Evolutionary conservation across 1,140 invertebrate species (phyloP), one percentile per base, ranked within the genome.

Genomic region (Scylla paramamosain): DNA sequence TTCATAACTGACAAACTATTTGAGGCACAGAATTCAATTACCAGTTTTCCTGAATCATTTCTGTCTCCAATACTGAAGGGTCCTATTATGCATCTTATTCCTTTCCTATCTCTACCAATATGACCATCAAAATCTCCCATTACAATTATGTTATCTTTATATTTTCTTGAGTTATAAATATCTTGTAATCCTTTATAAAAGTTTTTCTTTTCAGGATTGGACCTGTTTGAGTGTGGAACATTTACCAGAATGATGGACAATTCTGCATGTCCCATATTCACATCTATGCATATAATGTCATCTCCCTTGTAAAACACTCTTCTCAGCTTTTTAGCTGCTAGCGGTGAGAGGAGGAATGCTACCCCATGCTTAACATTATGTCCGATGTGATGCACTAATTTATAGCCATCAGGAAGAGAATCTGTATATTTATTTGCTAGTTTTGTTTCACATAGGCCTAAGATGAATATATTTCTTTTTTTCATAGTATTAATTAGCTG

Each of bases 381-480:
- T 59, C 52, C 52, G 1, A 59, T 59, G 52, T 59, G 52, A 77
- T 77, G 25, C n/a, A 77, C 20, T 20, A 77, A 8, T n/a, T n/a
- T 77, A n/a, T 77, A 77, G 67, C 67, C 67, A 77, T n/a, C 67
- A 77, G 67, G n/a, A n/a, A 77, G 67, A 3, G n/a, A 77, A 77
- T 8, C n/a, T 0, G n/a, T n/a, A 77, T n/a, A 25, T 77, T 77
- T n/a, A n/a, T 77, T 77, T n/a, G 20, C 25, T 20, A 59, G 52
- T 77, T 77, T 25, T 77, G n/a, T 77, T 77, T 77, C 67, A 77
- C 20, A 77, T 12, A 77, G 67, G 4, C 67, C 67, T n/a, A 77
- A n/a, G 67, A 77, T n/a, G n/a, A n/a, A 77, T 25, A 77, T n/a
- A 77, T 77, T 77, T 77, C 67, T 77, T n/a, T 77, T 77, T 77